Conservation (phyloP, 2,888 invertebrate genomes). For the Agonopterix subpropinquella region DNA sequence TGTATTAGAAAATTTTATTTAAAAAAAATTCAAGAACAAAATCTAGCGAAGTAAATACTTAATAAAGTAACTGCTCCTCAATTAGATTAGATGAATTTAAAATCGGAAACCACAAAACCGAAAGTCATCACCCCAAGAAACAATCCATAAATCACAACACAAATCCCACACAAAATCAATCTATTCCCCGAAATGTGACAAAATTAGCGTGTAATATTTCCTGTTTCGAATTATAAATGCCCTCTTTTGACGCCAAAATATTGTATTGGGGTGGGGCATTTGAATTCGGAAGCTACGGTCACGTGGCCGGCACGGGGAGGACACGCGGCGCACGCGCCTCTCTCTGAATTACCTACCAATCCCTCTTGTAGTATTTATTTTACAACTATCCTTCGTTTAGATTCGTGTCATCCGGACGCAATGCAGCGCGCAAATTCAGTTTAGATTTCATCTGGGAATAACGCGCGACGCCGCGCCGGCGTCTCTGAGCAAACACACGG, state of each 20-base stretch:
- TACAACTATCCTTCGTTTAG: conserved; percentile 63
- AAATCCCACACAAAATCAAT: conserved; percentile 52
- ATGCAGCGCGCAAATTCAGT: conserved; percentile 29
- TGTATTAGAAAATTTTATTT: no score
- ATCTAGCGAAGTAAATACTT: no score
- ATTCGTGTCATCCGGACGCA: conserved; percentile 48
- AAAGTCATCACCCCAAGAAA: conserved; percentile 17
- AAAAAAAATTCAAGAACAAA: no score
- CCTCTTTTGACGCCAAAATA: conserved; percentile 48
- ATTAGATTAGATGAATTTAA: no score
- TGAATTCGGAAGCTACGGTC: conserved; percentile 20
- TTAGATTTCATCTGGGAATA: conserved; percentile 57
- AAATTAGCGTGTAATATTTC: conserved; percentile 75
- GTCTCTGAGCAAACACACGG: conserved; percentile 57
- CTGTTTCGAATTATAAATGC: conserved; percentile 66
- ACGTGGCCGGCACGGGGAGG: conserved; percentile 27
- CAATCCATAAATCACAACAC: conserved; percentile 35
- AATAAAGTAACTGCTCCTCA: no score
- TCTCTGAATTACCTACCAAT: conserved; percentile 19
- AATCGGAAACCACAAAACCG: conserved; percentile 12
- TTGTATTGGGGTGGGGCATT: conserved; percentile 25
- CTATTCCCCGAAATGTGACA: conserved; percentile 54
- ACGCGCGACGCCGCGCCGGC: conserved; percentile 4
- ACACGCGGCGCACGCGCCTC: conserved; percentile 20
- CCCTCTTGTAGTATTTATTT: conserved; percentile 59